Evolutionary conservation across 2,113 vertebrate species (phyloP).

Genomic region (Chionis minor): DNA sequence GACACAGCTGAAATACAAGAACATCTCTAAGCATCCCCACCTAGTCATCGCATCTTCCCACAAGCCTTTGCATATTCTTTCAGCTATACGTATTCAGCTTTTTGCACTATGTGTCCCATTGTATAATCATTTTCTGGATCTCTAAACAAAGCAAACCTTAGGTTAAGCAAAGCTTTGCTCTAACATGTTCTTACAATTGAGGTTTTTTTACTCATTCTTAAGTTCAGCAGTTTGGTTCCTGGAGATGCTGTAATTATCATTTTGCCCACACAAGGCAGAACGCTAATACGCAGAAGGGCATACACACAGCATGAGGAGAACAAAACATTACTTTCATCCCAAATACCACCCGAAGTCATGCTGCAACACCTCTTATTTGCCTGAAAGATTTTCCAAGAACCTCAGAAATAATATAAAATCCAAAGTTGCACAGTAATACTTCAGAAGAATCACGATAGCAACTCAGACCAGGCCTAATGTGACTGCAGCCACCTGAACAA

Average conservation of each 20-base stretch:
- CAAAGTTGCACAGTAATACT: neutral
- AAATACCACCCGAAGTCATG: neutral
- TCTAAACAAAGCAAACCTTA: neutral
- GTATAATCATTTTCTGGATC: neutral
- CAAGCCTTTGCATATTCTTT: neutral
- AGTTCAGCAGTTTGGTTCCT: neutral
- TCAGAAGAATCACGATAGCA: neutral
- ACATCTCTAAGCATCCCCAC: neutral
- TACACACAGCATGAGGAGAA: neutral
- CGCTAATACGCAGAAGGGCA: neutral
- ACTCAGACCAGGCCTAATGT: neutral
- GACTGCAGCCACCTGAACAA: neutral
- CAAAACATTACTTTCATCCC: neutral
- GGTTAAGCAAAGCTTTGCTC: neutral
- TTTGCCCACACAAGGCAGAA: neutral
- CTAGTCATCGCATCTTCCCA: neutral
- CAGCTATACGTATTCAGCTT: neutral
- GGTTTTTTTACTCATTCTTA: neutral
- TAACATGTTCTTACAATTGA: neutral
- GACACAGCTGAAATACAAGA: neutral
- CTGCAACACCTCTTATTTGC: neutral
- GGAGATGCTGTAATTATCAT: neutral
- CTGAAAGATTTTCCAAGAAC: neutral
- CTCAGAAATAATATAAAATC: neutral
- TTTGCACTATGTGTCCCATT: neutral